A percentile compares a stretch with the other conserved stretches of the same genome.
Evolutionary conservation across 2,113 vertebrate species (phyloP).

Genomic region (Raja brachyura): DNA sequence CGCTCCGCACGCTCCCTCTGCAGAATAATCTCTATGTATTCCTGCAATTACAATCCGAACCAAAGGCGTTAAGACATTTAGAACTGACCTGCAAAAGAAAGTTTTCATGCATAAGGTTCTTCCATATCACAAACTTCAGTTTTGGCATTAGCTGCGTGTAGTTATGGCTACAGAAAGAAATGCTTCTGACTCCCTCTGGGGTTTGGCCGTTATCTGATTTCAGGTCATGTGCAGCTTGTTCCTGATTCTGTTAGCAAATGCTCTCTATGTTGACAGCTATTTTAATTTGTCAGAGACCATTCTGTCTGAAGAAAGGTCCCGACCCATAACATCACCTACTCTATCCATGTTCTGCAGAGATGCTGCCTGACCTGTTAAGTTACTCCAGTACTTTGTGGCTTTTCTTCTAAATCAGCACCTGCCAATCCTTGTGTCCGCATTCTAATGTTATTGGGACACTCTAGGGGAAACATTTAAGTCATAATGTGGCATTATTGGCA

Average conservation of each 20-base stretch:
- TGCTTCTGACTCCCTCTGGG: not conserved
- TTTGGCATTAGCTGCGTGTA: not conserved
- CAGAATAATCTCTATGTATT: conserved; percentile 69
- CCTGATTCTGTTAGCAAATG: not conserved
- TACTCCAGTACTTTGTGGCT: too few relatives aligned
- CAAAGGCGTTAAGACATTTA: not conserved
- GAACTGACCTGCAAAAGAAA: not conserved
- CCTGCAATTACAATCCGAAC: conserved; percentile 50
- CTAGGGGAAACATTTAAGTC: not conserved
- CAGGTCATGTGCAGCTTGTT: not conserved
- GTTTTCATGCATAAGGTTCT: not conserved
- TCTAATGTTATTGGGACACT: not conserved
- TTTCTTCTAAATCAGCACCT: too few relatives aligned
- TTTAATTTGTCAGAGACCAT: not conserved
- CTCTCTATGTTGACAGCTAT: not conserved
- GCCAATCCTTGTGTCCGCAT: too few relatives aligned
- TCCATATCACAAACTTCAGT: not conserved
- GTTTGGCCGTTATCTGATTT: not conserved
- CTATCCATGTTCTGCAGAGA: too few relatives aligned
- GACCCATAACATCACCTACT: too few relatives aligned
- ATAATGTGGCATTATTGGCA: not conserved
- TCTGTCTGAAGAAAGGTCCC: too few relatives aligned
- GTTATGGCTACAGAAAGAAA: not conserved
- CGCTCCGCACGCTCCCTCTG: conserved; percentile 60
- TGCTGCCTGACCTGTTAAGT: too few relatives aligned